Evolutionary conservation across 35 echinoderm and acorn worm species (phyloP).

Genomic region (Strongylocentrotus purpuratus): DNA sequence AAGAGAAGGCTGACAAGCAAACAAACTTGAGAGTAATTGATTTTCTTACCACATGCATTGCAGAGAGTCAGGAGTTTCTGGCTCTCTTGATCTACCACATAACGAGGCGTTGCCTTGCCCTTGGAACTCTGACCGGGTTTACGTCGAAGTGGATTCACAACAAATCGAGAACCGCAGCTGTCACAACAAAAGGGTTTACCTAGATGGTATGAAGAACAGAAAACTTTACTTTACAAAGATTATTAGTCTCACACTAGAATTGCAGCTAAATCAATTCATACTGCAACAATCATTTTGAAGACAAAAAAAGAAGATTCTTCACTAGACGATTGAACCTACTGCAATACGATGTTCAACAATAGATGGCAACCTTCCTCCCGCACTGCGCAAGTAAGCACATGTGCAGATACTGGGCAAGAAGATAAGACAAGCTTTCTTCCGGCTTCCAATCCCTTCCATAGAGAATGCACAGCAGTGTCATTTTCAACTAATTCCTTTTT

Average conservation of each 20-base stretch:
- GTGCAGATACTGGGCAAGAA: too few relatives aligned
- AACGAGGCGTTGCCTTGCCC: conserved; percentile 54
- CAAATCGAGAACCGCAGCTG: conserved; percentile 62
- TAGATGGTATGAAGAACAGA: neutral
- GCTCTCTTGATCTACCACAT: conserved; percentile 78
- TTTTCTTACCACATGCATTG: conserved; percentile 95
- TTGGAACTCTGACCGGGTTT: conserved; percentile 40
- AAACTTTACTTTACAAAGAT: neutral
- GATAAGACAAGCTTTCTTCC: too few relatives aligned
- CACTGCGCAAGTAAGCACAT: too few relatives aligned
- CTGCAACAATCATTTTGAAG: too few relatives aligned
- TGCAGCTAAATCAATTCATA: too few relatives aligned
- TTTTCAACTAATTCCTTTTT: too few relatives aligned
- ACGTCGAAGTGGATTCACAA: conserved; percentile 58
- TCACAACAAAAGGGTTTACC: conserved; percentile 78
- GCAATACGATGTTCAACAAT: too few relatives aligned
- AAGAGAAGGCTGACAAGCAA: neutral
- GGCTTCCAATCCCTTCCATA: too few relatives aligned
- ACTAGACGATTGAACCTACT: too few relatives aligned
- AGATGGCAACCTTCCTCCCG: too few relatives aligned
- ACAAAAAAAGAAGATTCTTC: too few relatives aligned
- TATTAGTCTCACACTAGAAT: neutral
- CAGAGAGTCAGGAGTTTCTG: conserved; percentile 78
- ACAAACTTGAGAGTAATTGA: neutral
- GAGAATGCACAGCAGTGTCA: too few relatives aligned